Evolutionary conservation across 1,140 invertebrate genomes (phyloP).

Genomic region (Streblospio benedicti): DNA sequence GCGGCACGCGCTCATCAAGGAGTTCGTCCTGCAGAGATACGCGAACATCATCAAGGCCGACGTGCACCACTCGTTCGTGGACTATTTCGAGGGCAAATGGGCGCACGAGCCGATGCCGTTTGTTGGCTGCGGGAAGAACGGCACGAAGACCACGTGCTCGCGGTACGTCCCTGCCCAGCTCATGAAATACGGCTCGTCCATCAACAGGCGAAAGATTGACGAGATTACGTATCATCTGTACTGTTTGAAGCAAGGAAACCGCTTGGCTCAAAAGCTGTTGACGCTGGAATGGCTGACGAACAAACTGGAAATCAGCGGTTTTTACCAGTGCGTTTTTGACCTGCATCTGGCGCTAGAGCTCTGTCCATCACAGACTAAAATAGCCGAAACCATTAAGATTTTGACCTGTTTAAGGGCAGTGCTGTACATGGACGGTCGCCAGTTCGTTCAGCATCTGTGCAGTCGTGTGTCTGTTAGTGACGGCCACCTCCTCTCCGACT

Average conservation of each 20-base stretch:
- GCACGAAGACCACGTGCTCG: neutral
- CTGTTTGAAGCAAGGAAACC: neutral
- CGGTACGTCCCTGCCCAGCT: neutral
- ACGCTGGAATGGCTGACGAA: constrained; percentile 43
- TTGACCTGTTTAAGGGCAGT: constrained; percentile 64
- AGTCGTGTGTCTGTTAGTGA: no score
- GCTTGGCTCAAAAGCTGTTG: neutral
- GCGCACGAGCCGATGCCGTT: neutral
- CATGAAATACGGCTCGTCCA: no score
- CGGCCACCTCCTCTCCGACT: no score
- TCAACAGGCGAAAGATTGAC: no score
- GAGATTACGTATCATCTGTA: no score
- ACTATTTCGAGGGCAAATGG: no score
- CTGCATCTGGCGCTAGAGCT: constrained; percentile 19
- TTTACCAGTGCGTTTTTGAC: constrained; percentile 21
- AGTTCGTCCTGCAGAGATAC: constrained; percentile 51
- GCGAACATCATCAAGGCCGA: constrained; percentile 32
- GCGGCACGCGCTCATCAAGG: constrained; percentile 52
- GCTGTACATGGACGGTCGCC: no score
- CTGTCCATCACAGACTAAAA: constrained; percentile 30
- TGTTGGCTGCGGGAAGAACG: constrained; percentile 29
- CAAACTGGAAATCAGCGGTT: constrained; percentile 46
- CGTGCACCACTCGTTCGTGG: constrained; percentile 46
- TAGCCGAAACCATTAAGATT: constrained; percentile 48
- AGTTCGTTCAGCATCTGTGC: no score